Evolutionary conservation across 2,888 invertebrate genomes (phyloP).

Genomic region (Epirrhoe alternata): DNA sequence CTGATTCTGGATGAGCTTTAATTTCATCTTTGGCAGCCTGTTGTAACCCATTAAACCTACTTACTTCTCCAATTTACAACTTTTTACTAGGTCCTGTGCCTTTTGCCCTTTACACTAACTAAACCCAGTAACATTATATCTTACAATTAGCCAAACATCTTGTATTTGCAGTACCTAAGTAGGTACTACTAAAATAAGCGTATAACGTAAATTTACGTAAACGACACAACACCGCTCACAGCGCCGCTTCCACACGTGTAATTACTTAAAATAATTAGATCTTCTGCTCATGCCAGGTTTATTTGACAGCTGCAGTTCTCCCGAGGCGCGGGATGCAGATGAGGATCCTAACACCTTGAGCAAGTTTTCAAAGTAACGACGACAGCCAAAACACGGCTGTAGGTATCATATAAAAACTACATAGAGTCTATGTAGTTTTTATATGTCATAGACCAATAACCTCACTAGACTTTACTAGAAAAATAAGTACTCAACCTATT

Average conservation of each 20-base stretch:
- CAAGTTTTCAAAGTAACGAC: not conserved
- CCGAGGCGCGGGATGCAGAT: constrained; percentile 25
- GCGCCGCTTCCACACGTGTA: constrained; percentile 10
- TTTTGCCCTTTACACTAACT: no score
- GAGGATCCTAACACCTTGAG: constrained; percentile 5
- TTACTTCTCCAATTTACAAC: no score
- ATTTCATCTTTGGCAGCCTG: no score
- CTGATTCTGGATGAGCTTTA: no score
- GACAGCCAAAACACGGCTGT: not conserved
- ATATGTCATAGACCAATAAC: no score
- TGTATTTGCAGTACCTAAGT: not conserved
- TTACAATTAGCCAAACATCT: not conserved
- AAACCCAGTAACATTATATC: not conserved
- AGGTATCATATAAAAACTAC: not conserved
- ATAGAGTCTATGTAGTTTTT: no score
- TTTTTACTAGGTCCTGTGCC: no score
- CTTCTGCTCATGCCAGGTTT: constrained; percentile 18
- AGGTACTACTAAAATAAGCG: not conserved
- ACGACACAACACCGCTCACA: not conserved
- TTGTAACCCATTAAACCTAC: no score
- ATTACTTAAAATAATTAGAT: constrained; percentile 14
- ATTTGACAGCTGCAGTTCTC: constrained; percentile 29
- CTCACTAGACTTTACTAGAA: no score
- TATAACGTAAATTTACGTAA: not conserved
- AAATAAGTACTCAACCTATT: no score